Base-by-base conservation (phyloP, 92 coral and sea anemone species). In the Palythoa caribaeorum region DNA sequence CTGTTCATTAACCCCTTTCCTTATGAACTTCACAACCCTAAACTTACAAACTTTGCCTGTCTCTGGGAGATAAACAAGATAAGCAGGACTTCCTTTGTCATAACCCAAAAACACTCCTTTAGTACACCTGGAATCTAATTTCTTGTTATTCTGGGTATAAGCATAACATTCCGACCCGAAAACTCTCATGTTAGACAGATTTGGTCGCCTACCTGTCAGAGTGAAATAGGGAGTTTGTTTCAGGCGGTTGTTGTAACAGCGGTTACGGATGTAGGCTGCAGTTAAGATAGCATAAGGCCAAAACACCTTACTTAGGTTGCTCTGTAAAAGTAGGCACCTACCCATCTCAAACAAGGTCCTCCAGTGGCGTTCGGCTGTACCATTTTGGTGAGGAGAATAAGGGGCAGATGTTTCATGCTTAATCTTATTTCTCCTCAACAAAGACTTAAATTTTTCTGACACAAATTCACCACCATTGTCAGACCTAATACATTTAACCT, bases 251-350 rank as follows among this genome's bases (percentile, higher is more conserved):
- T 88, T 77, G 72, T 65, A 84, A 77, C 91, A 88, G 71, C 94
- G 69, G 84, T 88, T 91, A 48, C 83, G 70, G 38, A 83, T 88
- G 91, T 91, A 91, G 70, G 89, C 89, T 21, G 91, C 94, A 52
- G 89, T 60, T 88, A 89, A 89, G 20, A 87, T 85, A 74, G 94
- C 89, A 76, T 89, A 92, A 55, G 92, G 91, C 94, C 94, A 92
- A 51, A 92, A 78, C 14, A 47, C 84, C 76, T 92, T 88, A 52
- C 84, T n/a, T 47, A 88, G 60, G 76, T 60, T 73, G 35, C 90
- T 28, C 54, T 92, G 79, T 52, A 88, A 17, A 37, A 88, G 94
- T 52, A 87, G 66, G 48, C 91, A 87, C 65, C 94, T 88, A 14
- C 87, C 91, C 88, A 78, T 90, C 48, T 90, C 93, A 81, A 90